Conservation (phyloP, 2,797 vertebrate species). For the Parauchenoglanis ngamensis region DNA sequence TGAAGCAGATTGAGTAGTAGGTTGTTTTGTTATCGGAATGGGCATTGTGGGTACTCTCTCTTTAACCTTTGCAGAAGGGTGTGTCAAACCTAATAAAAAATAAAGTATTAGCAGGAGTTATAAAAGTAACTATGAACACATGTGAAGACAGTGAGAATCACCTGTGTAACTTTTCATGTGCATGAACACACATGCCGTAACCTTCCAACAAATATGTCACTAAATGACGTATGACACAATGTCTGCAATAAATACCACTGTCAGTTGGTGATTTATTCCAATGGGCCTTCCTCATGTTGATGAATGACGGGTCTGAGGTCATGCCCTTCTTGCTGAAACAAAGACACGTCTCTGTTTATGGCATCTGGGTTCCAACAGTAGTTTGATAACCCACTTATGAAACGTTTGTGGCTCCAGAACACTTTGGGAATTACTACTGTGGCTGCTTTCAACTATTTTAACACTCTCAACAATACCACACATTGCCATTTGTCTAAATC, state of each 20-base stretch:
- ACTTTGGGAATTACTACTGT: not conserved
- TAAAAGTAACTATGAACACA: not conserved
- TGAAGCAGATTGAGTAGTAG: constrained; percentile 41
- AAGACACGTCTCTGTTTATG: not conserved
- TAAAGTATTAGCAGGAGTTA: not conserved
- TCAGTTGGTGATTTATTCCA: not conserved
- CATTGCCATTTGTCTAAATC: not conserved
- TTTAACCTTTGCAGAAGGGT: constrained; percentile 61
- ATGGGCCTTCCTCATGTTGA: not conserved
- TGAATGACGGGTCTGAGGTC: not conserved
- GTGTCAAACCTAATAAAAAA: constrained; percentile 66
- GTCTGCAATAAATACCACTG: not conserved
- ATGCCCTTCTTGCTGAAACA: not conserved
- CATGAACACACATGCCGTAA: not conserved
- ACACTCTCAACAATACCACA: not conserved
- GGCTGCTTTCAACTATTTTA: not conserved
- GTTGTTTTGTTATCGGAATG: not conserved
- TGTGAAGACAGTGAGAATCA: not conserved
- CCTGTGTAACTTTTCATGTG: not conserved
- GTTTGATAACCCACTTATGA: not conserved
- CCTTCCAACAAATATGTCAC: not conserved
- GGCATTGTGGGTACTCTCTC: constrained; percentile 57
- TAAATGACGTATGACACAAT: not conserved
- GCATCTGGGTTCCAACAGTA: not conserved
- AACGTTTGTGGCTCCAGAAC: not conserved